Evolutionary conservation across 2,888 invertebrate species (phyloP).

Genomic region (Escarpia spicata): DNA sequence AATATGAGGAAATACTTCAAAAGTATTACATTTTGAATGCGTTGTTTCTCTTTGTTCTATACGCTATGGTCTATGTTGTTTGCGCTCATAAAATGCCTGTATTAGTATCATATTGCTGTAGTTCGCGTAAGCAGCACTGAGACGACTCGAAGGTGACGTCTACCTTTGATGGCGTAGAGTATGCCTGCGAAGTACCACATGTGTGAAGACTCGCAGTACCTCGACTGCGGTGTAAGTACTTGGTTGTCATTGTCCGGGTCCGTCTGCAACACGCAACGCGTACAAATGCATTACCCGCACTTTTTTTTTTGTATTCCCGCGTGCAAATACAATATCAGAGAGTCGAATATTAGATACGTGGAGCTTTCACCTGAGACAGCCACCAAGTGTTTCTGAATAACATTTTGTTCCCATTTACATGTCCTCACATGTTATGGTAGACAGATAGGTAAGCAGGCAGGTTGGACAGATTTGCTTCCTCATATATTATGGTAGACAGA

Average conservation of each 20-base stretch:
- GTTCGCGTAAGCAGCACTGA: background rate
- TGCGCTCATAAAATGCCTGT: background rate
- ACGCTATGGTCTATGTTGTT: background rate
- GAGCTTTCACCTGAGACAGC: no score
- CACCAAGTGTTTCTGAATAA: no score
- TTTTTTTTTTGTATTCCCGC: no score
- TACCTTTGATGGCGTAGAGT: slow-evolving; percentile 48
- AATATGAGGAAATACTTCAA: background rate
- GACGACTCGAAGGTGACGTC: background rate
- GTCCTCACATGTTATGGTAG: no score
- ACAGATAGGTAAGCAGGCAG: no score
- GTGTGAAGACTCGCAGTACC: slow-evolving; percentile 44
- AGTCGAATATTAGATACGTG: no score
- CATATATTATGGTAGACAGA: no score
- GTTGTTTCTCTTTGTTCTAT: background rate
- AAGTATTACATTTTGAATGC: background rate
- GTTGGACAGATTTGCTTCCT: no score
- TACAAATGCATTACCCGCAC: no score
- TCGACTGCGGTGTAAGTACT: slow-evolving; percentile 41
- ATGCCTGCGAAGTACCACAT: slow-evolving; percentile 49
- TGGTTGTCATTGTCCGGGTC: slow-evolving; percentile 46
- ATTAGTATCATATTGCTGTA: background rate
- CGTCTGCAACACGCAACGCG: slow-evolving; percentile 32
- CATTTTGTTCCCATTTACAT: no score
- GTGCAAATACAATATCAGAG: no score